A percentile compares a stretch with the other conserved stretches of the same genome.
Evolutionary conservation across 2,888 invertebrate genomes (phyloP).

Genomic region (Lasius fuliginosus): DNA sequence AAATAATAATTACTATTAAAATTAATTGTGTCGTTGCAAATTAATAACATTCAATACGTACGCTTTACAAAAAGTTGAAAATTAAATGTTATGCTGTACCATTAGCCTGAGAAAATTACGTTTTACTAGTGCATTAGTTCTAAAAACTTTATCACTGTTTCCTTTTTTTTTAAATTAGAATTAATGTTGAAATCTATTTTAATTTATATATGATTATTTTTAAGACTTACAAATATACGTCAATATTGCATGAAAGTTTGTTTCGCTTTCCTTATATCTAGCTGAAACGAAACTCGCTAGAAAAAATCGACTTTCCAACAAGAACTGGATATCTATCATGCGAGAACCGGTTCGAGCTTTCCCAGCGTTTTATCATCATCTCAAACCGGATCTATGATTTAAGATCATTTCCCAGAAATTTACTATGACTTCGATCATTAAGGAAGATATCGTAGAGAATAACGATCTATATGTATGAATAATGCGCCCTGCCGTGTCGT

Average conservation of each 20-base stretch:
- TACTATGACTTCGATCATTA: constrained; percentile 40
- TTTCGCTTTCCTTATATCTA: background rate
- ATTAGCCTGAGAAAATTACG: background rate
- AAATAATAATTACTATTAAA: background rate
- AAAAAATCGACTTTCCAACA: constrained; percentile 51
- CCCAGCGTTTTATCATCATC: constrained; percentile 46
- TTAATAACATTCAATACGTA: background rate
- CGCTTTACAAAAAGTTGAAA: background rate
- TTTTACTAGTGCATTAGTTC: background rate
- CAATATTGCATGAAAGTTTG: background rate
- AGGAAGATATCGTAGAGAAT: constrained; percentile 24
- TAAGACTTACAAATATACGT: background rate
- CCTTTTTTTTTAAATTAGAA: background rate
- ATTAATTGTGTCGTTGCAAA: background rate
- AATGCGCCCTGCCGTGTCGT: background rate
- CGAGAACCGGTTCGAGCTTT: constrained; percentile 50
- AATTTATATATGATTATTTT: background rate
- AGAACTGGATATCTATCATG: constrained; percentile 28
- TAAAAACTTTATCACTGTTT: background rate
- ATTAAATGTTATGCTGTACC: background rate
- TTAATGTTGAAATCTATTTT: background rate
- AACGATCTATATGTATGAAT: background rate
- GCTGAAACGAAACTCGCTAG: constrained; percentile 12
- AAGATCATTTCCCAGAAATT: constrained; percentile 48
- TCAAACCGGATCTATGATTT: constrained; percentile 55